Base-by-base conservation (phyloP, 2,113 vertebrate species). In the Vulpes ferrilata region DNA sequence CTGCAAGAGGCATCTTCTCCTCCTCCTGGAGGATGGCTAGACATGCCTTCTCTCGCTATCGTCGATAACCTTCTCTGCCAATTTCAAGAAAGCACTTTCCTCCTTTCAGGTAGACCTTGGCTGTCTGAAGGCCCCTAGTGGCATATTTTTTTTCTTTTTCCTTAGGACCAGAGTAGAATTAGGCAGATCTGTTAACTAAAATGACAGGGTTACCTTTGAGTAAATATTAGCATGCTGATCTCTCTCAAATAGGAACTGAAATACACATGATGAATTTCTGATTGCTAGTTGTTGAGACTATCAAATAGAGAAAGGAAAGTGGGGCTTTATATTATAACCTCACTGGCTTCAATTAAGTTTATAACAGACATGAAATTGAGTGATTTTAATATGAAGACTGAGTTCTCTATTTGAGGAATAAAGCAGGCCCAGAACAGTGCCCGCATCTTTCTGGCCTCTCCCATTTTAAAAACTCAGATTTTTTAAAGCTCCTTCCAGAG, bases 141-240 rank as follows among this genome's bases (percentile, higher is more conserved):
- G 35, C 43, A 76, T 83, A 53, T 65, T 35, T 11, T 84, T 87
- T 84, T 94, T 27, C 2, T 71, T 62, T 95, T 88, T 78, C 30
- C n/a, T 32, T 82, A 51, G n/a, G 19, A 22, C 79, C n/a, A 32
- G 67, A 8, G 43, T 88, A 93, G 35, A 90, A 90, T 89, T 93
- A 64, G 16, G 82, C 64, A 88, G 9, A 73, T 88, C 38, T 32
- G 4, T 95, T 87, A 93, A 53, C 48, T 90, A 96, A 67, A 82
- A 55, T 80, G 89, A 92, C 11, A 13, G 80, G 53, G 38, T 83
- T 83, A 67, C 71, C 43, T 92, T 92, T 60, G 55, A 84, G 25
- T 79, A 98, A 95, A 96, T 94, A 73, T 78, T 95, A 95, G 53
- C 53, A 55, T 91, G 38, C 25, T 67, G 79, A 38, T 94, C 96